phyloP scores from a whole-genome alignment of 2,888 invertebrate species.

The Mamestra brassicae region DNA sequence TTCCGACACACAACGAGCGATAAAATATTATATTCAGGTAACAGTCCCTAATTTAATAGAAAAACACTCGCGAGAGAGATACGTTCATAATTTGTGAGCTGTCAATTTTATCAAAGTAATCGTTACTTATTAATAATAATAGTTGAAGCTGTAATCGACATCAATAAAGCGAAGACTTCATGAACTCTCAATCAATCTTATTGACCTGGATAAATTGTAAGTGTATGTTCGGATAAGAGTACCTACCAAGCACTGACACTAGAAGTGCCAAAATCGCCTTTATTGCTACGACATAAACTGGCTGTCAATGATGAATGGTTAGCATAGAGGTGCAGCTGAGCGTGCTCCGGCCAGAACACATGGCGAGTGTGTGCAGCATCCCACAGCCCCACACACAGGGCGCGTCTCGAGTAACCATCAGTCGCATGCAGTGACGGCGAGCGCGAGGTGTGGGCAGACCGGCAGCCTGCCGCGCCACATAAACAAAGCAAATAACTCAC shows the following conservation, averaged over 20 bases:
- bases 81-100: constrained; percentile 30
- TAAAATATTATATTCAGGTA: constrained; percentile 28
- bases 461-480: neutral
- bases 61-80: neutral
- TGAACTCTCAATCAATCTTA: constrained; percentile 51
- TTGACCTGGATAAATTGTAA: constrained; percentile 47
- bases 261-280: neutral
- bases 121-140: constrained; percentile 36
- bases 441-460: constrained; percentile 21
- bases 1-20: constrained; percentile 38
- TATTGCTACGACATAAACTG: constrained; percentile 9
- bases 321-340: neutral
- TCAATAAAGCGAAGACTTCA: constrained; percentile 36
- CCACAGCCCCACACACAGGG: constrained; percentile 7
- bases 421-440: neutral
- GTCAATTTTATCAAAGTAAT: constrained; percentile 27
- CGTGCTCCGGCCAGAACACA: neutral
- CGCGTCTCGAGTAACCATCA: constrained; percentile 19
- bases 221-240: constrained; percentile 4
- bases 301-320: neutral
- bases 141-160: constrained; percentile 25
- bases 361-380: constrained; percentile 28
- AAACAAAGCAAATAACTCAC: neutral
- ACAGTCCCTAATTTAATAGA: constrained; percentile 18
- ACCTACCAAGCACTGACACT: neutral